Evolutionary conservation across 2,888 invertebrate species (phyloP), one percentile per base, ranked within the genome.

Genomic region (Crematogaster levior): DNA sequence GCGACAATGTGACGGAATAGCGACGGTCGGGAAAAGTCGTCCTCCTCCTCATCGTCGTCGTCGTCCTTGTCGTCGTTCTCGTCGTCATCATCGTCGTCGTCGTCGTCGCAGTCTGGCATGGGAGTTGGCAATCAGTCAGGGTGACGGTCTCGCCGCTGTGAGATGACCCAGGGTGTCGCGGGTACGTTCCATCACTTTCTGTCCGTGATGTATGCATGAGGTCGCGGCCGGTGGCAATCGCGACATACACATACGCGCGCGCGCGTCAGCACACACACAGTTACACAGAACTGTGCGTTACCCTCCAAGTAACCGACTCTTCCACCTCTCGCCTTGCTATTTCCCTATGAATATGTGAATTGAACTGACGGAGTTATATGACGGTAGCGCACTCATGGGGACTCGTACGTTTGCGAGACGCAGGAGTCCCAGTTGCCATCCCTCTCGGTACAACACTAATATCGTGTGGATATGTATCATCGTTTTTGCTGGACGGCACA

Each of bases 71-170:
- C 43, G 3, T 60, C 48, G 1, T 60, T 34, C 0, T 56, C 56
- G 3, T 46, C 56, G 15, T 51, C 53, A 9, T 60, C 46, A 15
- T 74, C 34, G 24, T 81, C n/a, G 53, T 74, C 63, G 34, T 70
- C 72, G 80, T 85, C 40, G 66, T 68, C 48, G 82, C 56, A 30
- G 72, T 81, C 73, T 85, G 81, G 89, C 91, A 85, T 89, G 93
- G 91, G 93, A 94, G 92, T 93, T 92, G 90, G 92, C 93, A 91
- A 94, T 94, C 94, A 94, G 92, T 94, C 94, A 94, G 91, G 80
- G 85, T 86, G 90, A 89, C 88, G 90, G 90, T 91, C 91, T 91
- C 88, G 88, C 90, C 85, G 81, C 68, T 82, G 89, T 85, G 63
- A 91, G 92, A 92, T 92, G 92, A 93, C 92, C 92, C 91, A 58